Evolutionary conservation across 2,113 vertebrate genomes (phyloP).

Genomic region (Ictalurus punctatus): DNA sequence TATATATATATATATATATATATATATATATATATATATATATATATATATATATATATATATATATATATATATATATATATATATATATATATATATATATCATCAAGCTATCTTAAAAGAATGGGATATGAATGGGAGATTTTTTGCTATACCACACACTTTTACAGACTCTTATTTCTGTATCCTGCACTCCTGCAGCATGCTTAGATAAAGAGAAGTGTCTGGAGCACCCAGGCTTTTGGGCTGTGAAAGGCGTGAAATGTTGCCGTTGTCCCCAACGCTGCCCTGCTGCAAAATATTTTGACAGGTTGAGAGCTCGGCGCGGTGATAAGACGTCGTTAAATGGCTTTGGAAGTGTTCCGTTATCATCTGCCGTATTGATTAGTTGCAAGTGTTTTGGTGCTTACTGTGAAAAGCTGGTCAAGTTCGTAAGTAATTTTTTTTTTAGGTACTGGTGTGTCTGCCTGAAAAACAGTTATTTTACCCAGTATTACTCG

Average conservation of each 20-base stretch:
- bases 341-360: slow-evolving; percentile 71
- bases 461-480: slow-evolving; percentile 67
- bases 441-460: slow-evolving; percentile 60
- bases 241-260: slow-evolving; percentile 31
- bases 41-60: too few species aligned
- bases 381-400: slow-evolving; percentile 71
- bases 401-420: slow-evolving; percentile 65
- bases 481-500: slow-evolving; percentile 65
- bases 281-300: slow-evolving; percentile 68
- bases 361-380: slow-evolving; percentile 72
- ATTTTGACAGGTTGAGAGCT: slow-evolving; percentile 73
- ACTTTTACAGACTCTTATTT: neutral
- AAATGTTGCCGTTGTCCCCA: slow-evolving; percentile 35
- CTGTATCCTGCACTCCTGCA: neutral
- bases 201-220: neutral
- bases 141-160: neutral
- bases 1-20: too few species aligned
- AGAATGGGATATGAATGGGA: neutral
- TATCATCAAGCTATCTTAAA: neutral
- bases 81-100: too few species aligned
- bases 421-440: slow-evolving; percentile 20
- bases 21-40: too few species aligned
- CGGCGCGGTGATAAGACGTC: slow-evolving; percentile 70
- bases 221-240: slow-evolving; percentile 13
- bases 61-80: too few species aligned